Evolutionary conservation across 2,888 invertebrate genomes (phyloP), one percentile per base, ranked within the genome.

Genomic region (Euclidia mi): DNA sequence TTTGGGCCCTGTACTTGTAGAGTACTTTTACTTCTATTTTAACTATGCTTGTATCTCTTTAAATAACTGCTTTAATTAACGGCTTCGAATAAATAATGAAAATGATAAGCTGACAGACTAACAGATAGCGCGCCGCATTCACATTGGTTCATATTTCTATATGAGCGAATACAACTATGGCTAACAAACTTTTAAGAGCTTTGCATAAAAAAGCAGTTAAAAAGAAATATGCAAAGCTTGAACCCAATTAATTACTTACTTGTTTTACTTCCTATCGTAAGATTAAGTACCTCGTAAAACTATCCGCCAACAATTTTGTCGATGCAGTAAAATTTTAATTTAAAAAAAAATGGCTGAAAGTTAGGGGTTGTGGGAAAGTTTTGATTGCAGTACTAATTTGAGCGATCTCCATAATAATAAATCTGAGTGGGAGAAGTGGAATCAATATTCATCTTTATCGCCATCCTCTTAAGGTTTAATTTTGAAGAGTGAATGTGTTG

Each of bases 371-470:
- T 50, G 32, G 34, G 40, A 64, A 66, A 56, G 32, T 70, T 70
- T 61, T 64, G 45, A 67, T 64, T 56, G 64, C 64, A 55, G 50
- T 25, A 55, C 64, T 47, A 56, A 70, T 70, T 72, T 70, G 11
- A 46, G 18, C 43, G 35, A 70, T 70, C 40, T 56, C 51, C 49
- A 52, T 66, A 56, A 46, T 48, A 51, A 63, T 70, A 41, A 56
- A 56, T 55, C 41, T 58, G 44, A n/a, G 48, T 58, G 56, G 1
- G 20, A 6, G 7, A 9, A 25, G 15, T 35, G 0, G 9, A 2
- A 1, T 10, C 9, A 1, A 29, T 7, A 14, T 29, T 25, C 10
- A 1, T 17, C 31, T 20, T 48, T 57, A 44, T 3, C 0, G 0
- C 0, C 3, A 1, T 45, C 0, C 7, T 0, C 1, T 43, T 59